phyloP scores from a whole-genome alignment of 2,113 vertebrate species.

The Stigmatopora argus region DNA sequence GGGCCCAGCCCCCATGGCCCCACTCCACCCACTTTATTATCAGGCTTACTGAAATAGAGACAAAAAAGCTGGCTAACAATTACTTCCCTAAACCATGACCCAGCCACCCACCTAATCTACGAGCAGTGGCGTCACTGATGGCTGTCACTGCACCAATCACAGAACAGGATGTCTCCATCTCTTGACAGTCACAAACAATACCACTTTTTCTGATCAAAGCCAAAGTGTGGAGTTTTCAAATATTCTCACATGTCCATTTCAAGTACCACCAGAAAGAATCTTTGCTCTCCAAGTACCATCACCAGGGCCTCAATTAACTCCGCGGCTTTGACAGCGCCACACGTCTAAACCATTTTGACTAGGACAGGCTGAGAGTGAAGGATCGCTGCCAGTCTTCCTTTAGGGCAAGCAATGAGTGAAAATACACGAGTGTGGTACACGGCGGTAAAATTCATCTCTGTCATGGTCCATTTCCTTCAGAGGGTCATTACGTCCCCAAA shows the following conservation, averaged over 20 bases:
- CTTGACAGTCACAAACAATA: constrained; percentile 6
- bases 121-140: constrained; percentile 35
- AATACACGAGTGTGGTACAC: no score
- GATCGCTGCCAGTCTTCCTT: no score
- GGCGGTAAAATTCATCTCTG: no score
- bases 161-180: constrained; percentile 42
- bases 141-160: constrained; percentile 40
- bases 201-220: neutral
- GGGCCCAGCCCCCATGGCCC: constrained; percentile 31
- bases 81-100: constrained; percentile 57
- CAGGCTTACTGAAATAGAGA: constrained; percentile 62
- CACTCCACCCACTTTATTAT: constrained; percentile 59
- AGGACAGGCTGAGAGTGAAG: no score
- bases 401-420: no score
- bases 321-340: no score
- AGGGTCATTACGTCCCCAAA: no score
- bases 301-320: no score
- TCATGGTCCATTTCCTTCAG: no score
- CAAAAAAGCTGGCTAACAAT: constrained; percentile 60
- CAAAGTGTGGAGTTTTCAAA: neutral
- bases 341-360: no score
- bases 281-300: no score
- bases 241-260: neutral
- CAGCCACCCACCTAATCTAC: constrained; percentile 47
- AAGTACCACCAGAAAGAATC: neutral